Conservation (phyloP, 53 echinoderm and acorn worm species). For the Echinarachnius parma region DNA sequence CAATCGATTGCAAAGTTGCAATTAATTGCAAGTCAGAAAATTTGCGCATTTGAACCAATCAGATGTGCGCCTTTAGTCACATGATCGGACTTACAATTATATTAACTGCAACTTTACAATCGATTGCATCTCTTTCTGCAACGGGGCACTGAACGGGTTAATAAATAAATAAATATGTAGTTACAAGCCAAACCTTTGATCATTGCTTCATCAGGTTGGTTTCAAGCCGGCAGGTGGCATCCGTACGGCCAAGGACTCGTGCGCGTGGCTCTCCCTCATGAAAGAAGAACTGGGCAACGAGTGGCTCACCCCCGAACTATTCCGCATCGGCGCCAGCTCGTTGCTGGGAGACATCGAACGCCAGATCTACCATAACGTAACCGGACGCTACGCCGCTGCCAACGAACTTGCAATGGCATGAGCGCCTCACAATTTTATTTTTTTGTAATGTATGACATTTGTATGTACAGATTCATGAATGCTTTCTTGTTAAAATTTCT, state of each 20-base stretch:
- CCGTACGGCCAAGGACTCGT: slow-evolving; percentile 90
- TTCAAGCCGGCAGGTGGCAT: slow-evolving; percentile 99
- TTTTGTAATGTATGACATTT: background rate
- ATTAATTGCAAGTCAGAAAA: no score
- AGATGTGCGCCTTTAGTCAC: no score
- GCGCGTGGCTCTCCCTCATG: slow-evolving; percentile 90
- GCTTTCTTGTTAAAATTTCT: no score
- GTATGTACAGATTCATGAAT: no score
- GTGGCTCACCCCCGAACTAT: slow-evolving; percentile 85
- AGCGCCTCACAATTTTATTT: background rate
- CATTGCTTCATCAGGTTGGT: slow-evolving; percentile 66
- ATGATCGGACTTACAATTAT: no score
- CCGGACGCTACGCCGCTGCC: slow-evolving; percentile 86
- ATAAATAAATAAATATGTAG: no score
- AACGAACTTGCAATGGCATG: slow-evolving; percentile 88
- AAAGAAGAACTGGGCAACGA: slow-evolving; percentile 99
- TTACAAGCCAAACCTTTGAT: no score
- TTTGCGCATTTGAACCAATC: no score
- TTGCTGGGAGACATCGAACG: slow-evolving; percentile 87
- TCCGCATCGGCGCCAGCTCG: slow-evolving; percentile 90
- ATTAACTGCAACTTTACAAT: no score
- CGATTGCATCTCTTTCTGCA: no score
- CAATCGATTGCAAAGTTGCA: no score
- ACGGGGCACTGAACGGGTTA: no score
- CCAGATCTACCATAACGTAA: slow-evolving; percentile 90